Conservation (phyloP, 2,888 invertebrate genomes). For the Leuctra nigra region DNA sequence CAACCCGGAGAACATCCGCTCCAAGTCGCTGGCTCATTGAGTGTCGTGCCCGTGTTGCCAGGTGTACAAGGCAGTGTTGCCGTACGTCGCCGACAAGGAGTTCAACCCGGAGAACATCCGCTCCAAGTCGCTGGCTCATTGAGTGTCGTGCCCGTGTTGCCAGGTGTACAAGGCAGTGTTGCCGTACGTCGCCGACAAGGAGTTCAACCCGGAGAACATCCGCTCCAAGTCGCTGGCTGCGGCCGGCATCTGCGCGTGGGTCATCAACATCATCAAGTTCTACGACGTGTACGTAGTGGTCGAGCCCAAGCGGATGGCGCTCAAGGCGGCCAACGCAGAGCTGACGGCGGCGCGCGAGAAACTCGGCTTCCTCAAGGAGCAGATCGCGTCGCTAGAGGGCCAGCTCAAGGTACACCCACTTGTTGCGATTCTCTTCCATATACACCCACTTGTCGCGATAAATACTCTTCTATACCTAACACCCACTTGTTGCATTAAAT, state of each 20-base stretch:
- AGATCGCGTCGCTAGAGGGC: conserved; percentile 62
- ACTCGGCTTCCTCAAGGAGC: conserved; percentile 63
- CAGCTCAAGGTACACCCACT: conserved; percentile 56
- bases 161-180: not conserved
- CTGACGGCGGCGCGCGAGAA: conserved; percentile 74
- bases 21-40: conserved; percentile 88
- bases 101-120: conserved; percentile 79
- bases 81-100: conserved; percentile 60
- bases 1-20: conserved; percentile 70
- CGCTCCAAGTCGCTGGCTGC: conserved; percentile 83
- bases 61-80: not conserved
- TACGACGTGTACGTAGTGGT: conserved; percentile 87
- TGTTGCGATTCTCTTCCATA: not conserved
- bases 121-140: conserved; percentile 83
- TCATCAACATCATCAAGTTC: conserved; percentile 83
- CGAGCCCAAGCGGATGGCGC: conserved; percentile 82
- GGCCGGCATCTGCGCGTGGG: conserved; percentile 91
- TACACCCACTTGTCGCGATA: too few species aligned
- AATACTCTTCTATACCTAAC: too few species aligned
- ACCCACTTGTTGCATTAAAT: too few species aligned
- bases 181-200: conserved; percentile 55
- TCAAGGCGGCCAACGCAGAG: conserved; percentile 79
- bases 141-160: too few species aligned
- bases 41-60: too few species aligned
- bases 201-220: conserved; percentile 80